Evolutionary conservation across 37 sponge, comb jelly and placozoan genomes (phyloP), one percentile per base, ranked within the genome.

Genomic region (Crambe crambe): DNA sequence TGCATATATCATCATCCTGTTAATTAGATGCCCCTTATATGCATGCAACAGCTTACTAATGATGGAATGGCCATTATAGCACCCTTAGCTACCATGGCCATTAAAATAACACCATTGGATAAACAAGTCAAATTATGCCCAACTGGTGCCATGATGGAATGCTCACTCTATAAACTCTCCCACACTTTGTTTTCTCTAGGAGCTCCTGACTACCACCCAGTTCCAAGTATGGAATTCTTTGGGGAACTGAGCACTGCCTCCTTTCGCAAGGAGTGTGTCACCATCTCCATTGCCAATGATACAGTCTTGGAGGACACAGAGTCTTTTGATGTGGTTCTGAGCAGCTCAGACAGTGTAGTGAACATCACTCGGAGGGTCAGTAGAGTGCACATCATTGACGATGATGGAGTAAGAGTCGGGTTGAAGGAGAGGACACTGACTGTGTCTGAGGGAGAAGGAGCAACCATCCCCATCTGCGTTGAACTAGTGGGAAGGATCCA

Each of bases 331-430:
- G 74, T 82, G 17, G 32, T 51, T 23, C 51, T 82, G 32, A 30
- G 36, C 21, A 36, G 64, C 36, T 18, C 43, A 18, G 82, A 72
- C 36, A 8, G 36, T 12, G 1, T 29, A 26, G 82, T 82, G 22
- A 15, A 32, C 62, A 17, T 73, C 31, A 42, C 40, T 42, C 74
- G 30, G 22, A 0, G 1, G 1, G 59, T 30, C 31, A 67, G 63
- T 54, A 62, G 29, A 2, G 82, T 82, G 5, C 59, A 72, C 65
- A 35, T 82, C 26, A 22, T 73, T 8, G 82, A 82, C 63, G 65
- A 82, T 42, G 82, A 82, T 40, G 74, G 82, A 21, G 82, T 82
- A 74, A 58, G 61, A 0, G 25, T 82, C 35, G 35, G 65, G 2
- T 21, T 82, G 0, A 8, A 9, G 51, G 43, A 44, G 38, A 42